Base-by-base conservation (phyloP, 2,797 vertebrate species). In the Eurystomus glaucurus region DNA sequence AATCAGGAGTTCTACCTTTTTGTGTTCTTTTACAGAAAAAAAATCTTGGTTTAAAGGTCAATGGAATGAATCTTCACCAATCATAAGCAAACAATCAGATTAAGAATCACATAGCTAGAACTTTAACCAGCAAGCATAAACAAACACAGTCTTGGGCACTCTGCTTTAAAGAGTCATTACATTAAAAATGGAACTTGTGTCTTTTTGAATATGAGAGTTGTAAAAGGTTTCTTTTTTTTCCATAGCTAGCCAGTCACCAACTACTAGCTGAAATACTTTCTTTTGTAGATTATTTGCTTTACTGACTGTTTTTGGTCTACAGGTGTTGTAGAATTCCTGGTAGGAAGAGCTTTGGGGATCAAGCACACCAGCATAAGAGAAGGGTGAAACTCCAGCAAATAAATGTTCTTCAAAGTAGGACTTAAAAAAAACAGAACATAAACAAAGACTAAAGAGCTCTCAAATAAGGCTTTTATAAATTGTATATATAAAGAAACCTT, bases 361-460 rank as follows among this genome's bases (percentile, higher is more conserved):
- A 91, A 93, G 6, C 97, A 95, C 3, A 97, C 95, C 85, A 98
- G 94, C 64, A 96, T 98, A 69, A 99, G 97, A 14, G 98, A 99
- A n/a, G 98, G 97, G 35, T 99, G 98, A 57, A 99, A 97, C 91
- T 99, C 98, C 88, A 99, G 94, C 45, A 98, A 98, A 94, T 98
- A 98, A 25, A 97, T 61, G 26, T 94, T 98, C 96, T 97, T 98
- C 90, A 98, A 94, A 75, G 97, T 83, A 48, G 98, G 94, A 89
- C 98, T 99, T 97, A 48, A 97, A 94, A 81, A 88, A 72, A 45
- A 28, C 18, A 29, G 12, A 41, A 16, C 11, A 61, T 28, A 5
- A 61, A 61, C 4, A 72, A 43, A 87, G 23, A 80, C 45, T 15
- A 88, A 78, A 72, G 35, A 74, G 10, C 5, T 76, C 25, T 75